phyloP scores from a whole-genome alignment of 2,888 invertebrate species.

The Tetrapedia diversipes region DNA sequence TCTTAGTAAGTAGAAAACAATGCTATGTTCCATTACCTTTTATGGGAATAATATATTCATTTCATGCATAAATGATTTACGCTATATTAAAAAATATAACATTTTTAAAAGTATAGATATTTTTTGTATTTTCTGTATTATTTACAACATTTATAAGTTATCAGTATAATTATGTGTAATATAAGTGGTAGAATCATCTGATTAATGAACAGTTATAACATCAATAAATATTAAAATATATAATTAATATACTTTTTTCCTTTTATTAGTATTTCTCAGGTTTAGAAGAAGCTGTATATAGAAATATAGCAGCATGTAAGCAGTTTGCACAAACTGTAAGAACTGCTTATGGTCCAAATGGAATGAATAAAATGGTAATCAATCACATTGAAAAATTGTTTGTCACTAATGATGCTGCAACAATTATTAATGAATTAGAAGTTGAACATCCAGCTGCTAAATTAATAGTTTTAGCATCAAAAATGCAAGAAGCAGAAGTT shows the following conservation, averaged over 20 bases:
- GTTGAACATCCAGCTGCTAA: conserved; percentile 99
- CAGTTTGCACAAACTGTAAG: conserved; percentile 96
- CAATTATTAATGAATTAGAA: conserved; percentile 97
- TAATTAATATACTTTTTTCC: conserved; percentile 11
- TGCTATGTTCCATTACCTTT: conserved; percentile 53
- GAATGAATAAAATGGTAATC: conserved; percentile 99
- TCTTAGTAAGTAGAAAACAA: conserved; percentile 1
- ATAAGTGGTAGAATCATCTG: too few relatives aligned
- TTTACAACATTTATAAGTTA: conserved; percentile 1
- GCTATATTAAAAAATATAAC: not conserved
- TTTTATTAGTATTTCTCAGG: conserved; percentile 86
- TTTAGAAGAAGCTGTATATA: conserved; percentile 97
- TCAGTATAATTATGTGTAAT: conserved; percentile 18
- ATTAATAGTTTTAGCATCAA: conserved; percentile 96
- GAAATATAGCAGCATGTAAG: conserved; percentile 98
- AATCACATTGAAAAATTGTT: conserved; percentile 99
- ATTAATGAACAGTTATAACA: not conserved
- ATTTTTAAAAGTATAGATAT: not conserved
- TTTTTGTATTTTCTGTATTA: not conserved
- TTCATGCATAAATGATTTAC: not conserved
- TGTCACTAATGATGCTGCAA: conserved; percentile 99
- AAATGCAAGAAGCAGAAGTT: conserved; percentile 99
- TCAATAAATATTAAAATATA: not conserved
- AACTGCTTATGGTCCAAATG: conserved; percentile 98
- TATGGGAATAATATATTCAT: conserved; percentile 58